phyloP scores from a whole-genome alignment of 2,888 invertebrate species.

The Plebejus melissa region DNA sequence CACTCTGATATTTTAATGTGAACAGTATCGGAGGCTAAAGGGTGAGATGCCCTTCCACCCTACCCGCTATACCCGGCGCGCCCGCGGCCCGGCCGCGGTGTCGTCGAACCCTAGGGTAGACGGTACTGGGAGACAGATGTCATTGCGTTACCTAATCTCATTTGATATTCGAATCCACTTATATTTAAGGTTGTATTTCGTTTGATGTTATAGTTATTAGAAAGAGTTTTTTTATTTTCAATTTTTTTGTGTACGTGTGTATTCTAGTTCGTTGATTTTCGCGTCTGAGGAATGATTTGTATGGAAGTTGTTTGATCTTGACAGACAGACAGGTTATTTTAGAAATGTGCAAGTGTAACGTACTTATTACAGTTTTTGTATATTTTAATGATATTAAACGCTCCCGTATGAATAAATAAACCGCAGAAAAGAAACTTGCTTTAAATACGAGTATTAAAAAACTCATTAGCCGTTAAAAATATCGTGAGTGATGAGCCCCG shows the following conservation, averaged over 20 bases:
- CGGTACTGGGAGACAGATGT: neutral
- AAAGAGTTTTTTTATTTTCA: neutral
- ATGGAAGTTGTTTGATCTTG: too few species aligned
- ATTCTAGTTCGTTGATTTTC: too few species aligned
- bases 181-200: neutral
- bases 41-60: slow-evolving; percentile 4
- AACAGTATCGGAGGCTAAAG: slow-evolving; percentile 13
- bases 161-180: slow-evolving; percentile 1
- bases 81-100: neutral
- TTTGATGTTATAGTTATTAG: neutral
- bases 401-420: neutral
- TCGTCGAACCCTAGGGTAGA: slow-evolving; percentile 1
- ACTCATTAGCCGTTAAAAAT: slow-evolving; percentile 9
- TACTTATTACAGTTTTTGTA: neutral
- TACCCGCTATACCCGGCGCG: neutral
- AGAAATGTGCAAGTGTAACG: too few species aligned
- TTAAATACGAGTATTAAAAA: slow-evolving; percentile 4
- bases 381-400: neutral
- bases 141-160: slow-evolving; percentile 9
- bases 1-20: slow-evolving; percentile 10
- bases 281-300: too few species aligned
- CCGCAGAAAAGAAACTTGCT: neutral
- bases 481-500: slow-evolving; percentile 15
- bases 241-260: too few species aligned
- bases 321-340: too few species aligned